A percentile compares a stretch with the other conserved stretches of the same genome.
phyloP scores from a whole-genome alignment of 2,888 invertebrate genomes.

The Rhagium mordax region DNA sequence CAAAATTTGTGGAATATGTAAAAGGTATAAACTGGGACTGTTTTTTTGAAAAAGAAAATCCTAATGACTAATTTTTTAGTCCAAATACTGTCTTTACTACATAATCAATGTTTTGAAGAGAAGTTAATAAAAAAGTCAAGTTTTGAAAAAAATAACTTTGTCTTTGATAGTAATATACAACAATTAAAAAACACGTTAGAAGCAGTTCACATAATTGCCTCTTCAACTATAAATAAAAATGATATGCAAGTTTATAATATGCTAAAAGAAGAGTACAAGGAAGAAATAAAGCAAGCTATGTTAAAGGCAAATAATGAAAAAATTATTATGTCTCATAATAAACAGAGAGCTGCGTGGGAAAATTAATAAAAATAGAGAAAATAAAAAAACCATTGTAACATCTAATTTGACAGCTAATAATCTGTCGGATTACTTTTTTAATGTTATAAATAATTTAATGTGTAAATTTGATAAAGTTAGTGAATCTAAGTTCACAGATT shows the following conservation, averaged over 20 bases:
- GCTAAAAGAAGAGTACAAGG: not conserved
- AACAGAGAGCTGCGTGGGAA: not conserved
- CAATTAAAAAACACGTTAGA: slow-evolving; percentile 22
- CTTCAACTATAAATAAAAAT: slow-evolving; percentile 17
- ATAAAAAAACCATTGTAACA: not conserved
- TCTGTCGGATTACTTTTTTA: not conserved
- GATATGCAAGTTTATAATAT: not conserved
- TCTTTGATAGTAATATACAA: not conserved
- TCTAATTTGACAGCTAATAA: not conserved
- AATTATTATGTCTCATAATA: not conserved
- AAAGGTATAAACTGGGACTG: slow-evolving; percentile 11
- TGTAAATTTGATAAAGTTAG: not conserved
- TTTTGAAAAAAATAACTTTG: no score
- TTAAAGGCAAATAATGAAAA: not conserved
- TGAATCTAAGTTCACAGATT: not conserved
- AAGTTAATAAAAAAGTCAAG: not conserved
- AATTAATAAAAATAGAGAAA: not conserved
- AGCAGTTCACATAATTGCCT: slow-evolving; percentile 23
- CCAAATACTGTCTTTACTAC: not conserved
- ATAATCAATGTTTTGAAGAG: not conserved
- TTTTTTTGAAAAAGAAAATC: slow-evolving; percentile 16
- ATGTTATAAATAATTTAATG: not conserved
- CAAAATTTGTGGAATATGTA: slow-evolving; percentile 16
- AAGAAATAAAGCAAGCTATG: not conserved
- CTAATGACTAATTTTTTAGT: slow-evolving; percentile 21